A percentile compares a stretch with the other conserved stretches of the same genome.
phyloP scores from a whole-genome alignment of 2,888 invertebrate species.

The Ypsolopha sequella region DNA sequence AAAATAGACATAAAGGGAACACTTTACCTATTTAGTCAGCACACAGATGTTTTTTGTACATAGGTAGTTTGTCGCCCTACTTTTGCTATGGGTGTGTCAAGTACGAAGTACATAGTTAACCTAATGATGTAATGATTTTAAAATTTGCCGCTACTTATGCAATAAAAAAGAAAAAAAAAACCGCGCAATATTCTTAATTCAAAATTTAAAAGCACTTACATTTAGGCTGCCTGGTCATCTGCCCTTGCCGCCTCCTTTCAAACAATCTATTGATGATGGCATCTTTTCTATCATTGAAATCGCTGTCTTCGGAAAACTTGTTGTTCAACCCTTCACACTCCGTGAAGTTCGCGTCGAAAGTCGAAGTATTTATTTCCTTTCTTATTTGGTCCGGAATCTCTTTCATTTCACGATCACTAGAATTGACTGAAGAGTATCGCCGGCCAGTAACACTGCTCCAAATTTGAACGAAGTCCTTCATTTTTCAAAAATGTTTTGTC shows the following conservation, averaged over 20 bases:
- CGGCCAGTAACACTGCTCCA: constrained; percentile 66
- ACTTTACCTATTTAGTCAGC: too few species aligned
- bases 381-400: constrained; percentile 41
- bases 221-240: constrained; percentile 45
- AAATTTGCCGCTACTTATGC: too few species aligned
- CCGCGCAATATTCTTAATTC: not conserved
- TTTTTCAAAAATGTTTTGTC: constrained; percentile 21
- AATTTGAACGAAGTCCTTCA: constrained; percentile 75
- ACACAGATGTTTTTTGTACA: too few species aligned
- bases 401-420: constrained; percentile 36
- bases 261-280: constrained; percentile 54
- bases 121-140: too few species aligned
- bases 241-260: constrained; percentile 39
- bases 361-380: constrained; percentile 31
- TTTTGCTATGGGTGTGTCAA: too few species aligned
- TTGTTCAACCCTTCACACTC: constrained; percentile 52
- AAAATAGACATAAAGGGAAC: too few species aligned
- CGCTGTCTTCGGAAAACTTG: constrained; percentile 41
- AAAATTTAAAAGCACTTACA: constrained; percentile 33
- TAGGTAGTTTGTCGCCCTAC: too few species aligned
- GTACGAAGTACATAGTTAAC: too few species aligned
- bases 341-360: constrained; percentile 37
- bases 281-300: constrained; percentile 42
- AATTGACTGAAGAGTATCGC: constrained; percentile 68
- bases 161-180: not conserved